These are phyloP conservation scores for Musca domestica DNA, from an alignment of 1,140 invertebrate species.

Conservation along the genomic window DNA sequence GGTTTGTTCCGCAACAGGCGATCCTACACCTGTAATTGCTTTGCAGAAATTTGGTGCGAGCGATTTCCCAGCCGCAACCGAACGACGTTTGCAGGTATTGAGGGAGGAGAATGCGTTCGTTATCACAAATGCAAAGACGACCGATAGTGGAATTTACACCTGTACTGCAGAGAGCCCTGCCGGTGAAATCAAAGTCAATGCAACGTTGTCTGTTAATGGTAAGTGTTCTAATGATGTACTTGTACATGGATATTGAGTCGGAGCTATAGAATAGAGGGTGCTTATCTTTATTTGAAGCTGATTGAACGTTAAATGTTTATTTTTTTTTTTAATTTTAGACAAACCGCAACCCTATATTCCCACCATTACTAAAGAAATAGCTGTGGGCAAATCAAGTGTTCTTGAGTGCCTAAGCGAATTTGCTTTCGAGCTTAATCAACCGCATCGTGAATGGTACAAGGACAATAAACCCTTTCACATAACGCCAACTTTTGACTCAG, in stretches of 20 bases:
- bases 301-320: neutral
- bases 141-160: conserved; percentile 89
- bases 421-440: conserved; percentile 68
- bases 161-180: conserved; percentile 90
- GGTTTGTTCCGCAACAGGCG: conserved; percentile 87
- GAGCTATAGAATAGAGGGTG: too few relatives aligned
- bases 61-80: conserved; percentile 91
- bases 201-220: conserved; percentile 82
- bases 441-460: conserved; percentile 86
- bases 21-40: conserved; percentile 83
- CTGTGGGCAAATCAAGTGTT: conserved; percentile 75
- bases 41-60: conserved; percentile 94
- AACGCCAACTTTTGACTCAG: conserved; percentile 62
- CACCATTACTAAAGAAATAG: conserved; percentile 78
- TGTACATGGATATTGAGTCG: conserved; percentile 16
- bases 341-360: conserved; percentile 70
- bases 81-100: conserved; percentile 90
- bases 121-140: conserved; percentile 83
- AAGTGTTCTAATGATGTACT: conserved; percentile 32
- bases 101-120: conserved; percentile 88
- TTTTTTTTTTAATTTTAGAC: conserved; percentile 60
- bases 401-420: conserved; percentile 85
- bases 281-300: neutral
- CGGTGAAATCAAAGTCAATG: conserved; percentile 82
- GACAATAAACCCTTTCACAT: conserved; percentile 64